Conservation (phyloP, 1,140 invertebrate genomes). For the Nasonia longicornis region DNA sequence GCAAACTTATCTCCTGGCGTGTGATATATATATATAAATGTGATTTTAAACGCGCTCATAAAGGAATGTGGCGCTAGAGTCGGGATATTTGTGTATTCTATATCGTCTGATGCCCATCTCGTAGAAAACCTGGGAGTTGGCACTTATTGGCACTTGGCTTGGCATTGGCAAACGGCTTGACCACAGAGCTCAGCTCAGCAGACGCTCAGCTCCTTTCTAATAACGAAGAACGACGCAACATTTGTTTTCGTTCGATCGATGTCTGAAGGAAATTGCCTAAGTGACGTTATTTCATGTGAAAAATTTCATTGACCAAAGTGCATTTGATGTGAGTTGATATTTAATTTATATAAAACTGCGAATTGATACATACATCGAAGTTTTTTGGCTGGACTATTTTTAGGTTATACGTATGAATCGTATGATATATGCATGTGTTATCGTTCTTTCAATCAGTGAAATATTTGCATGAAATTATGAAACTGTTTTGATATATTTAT, state of each 20-base stretch:
- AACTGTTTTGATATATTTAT: too few relatives aligned
- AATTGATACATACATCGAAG: neutral
- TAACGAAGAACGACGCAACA: neutral
- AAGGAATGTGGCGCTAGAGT: conserved; percentile 16
- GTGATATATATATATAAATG: neutral
- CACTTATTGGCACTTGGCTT: too few relatives aligned
- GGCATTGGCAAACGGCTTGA: neutral
- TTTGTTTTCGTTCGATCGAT: neutral
- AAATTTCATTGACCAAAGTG: neutral
- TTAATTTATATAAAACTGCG: neutral
- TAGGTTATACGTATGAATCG: neutral
- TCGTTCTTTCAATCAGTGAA: too few relatives aligned
- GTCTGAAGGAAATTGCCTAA: neutral
- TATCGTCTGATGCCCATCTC: too few relatives aligned
- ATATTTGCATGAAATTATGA: too few relatives aligned
- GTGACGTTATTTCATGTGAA: neutral
- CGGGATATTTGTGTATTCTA: neutral
- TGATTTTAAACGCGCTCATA: neutral
- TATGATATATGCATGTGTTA: too few relatives aligned
- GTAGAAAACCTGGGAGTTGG: too few relatives aligned
- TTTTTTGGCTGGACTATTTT: neutral
- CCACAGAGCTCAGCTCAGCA: neutral
- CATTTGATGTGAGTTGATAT: neutral
- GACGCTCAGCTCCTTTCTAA: neutral
- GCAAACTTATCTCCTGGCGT: too few relatives aligned